phyloP scores from a whole-genome alignment of 2,797 vertebrate genomes.

The Sebastes alutus region DNA sequence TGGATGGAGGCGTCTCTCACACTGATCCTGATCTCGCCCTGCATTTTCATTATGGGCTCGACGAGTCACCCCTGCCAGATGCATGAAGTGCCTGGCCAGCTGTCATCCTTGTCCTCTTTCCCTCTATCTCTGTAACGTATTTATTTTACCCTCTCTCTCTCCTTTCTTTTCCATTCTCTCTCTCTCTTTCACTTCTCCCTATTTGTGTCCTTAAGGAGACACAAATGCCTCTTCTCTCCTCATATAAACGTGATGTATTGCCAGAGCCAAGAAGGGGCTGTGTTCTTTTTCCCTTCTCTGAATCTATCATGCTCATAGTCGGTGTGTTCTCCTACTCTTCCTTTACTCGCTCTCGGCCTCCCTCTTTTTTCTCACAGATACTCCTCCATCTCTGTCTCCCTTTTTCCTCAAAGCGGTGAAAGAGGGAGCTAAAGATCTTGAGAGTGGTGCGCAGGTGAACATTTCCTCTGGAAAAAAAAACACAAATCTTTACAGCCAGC shows the following conservation, averaged over 20 bases:
- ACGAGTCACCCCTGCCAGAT: conserved; percentile 71
- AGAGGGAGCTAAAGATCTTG: neutral
- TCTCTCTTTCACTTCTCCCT: conserved; percentile 31
- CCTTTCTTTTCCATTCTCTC: conserved; percentile 15
- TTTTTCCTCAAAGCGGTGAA: neutral
- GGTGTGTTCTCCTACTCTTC: conserved; percentile 3
- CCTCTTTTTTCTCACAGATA: conserved; percentile 27
- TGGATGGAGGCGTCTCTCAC: conserved; percentile 76
- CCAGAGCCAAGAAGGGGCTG: conserved; percentile 41
- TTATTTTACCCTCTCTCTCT: conserved; percentile 26
- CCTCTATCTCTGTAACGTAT: conserved; percentile 56
- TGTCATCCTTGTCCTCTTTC: conserved; percentile 71
- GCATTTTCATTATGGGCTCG: conserved; percentile 79
- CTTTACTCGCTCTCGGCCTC: conserved; percentile 21
- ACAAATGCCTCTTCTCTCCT: conserved; percentile 36
- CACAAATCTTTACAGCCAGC: conserved; percentile 10
- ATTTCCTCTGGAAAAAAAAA: neutral
- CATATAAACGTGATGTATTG: conserved; percentile 74
- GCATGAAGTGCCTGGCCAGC: conserved; percentile 73
- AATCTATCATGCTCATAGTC: conserved; percentile 59
- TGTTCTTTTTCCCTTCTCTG: conserved; percentile 42
- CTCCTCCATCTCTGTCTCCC: conserved; percentile 10
- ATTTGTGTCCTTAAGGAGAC: conserved; percentile 59
- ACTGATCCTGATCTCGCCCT: conserved; percentile 76
- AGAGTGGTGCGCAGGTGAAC: conserved; percentile 21